A percentile compares a stretch with the other conserved stretches of the same genome.
These are phyloP conservation scores for Poicephalus meyeri DNA, from an alignment of 2,113 vertebrate species.

Conservation along the genomic window DNA sequence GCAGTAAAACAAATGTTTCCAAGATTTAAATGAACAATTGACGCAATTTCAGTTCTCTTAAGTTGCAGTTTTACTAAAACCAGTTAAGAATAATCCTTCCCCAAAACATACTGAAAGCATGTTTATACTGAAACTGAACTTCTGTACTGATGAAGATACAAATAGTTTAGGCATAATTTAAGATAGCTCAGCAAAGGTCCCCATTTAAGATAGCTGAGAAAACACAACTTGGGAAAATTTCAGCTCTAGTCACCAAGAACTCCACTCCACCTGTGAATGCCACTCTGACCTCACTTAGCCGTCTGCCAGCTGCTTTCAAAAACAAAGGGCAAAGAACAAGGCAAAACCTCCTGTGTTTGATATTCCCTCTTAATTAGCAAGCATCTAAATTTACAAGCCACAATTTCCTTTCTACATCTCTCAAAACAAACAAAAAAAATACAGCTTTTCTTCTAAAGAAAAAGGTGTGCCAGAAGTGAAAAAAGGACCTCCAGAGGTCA, in stretches of 20 bases:
- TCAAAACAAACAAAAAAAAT: not conserved
- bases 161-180: not conserved
- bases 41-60: not conserved
- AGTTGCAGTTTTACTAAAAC: not conserved
- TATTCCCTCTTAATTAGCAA: not conserved
- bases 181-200: not conserved
- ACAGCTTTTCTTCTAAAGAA: not conserved
- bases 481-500: not conserved
- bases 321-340: not conserved
- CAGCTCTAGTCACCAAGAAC: not conserved
- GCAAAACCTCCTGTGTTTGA: not conserved
- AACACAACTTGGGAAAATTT: not conserved
- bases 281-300: not conserved
- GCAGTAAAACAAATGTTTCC: not conserved
- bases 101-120: not conserved
- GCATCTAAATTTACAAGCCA: not conserved
- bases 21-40: not conserved
- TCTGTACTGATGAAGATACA: not conserved
- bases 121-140: not conserved
- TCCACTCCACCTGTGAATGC: not conserved
- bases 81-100: not conserved
- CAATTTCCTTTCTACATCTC: not conserved
- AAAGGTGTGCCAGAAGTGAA: not conserved
- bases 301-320: not conserved
- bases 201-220: not conserved